Base-by-base conservation (phyloP, 1,140 invertebrate genomes). In the Agrypnia vestita region DNA sequence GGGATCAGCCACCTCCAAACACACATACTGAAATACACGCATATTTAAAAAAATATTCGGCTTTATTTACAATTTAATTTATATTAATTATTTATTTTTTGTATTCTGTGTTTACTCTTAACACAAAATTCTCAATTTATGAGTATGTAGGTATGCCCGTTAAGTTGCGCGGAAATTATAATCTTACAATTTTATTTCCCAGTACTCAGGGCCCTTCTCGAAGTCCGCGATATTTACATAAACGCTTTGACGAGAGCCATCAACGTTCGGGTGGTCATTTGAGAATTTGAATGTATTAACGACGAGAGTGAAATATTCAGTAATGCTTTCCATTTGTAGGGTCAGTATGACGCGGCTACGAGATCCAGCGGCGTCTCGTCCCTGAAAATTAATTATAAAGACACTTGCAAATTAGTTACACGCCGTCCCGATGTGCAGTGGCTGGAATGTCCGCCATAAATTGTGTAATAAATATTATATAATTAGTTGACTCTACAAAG, bases 201-300 rank as follows among this genome's bases (percentile, higher is more conserved):
- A 9, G 15, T 12, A 19, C 17, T 67, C 12, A 17, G 12, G 25
- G 46, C 67, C 12, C 59, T 62, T 62, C 17, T 62, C 59, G 25
- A 71, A 13, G 17, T 71, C 47, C 3, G 10, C 11, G 17, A 19
- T 13, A 71, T 71, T 71, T 71, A 46, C 67, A 71, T 71, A 51
- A 51, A 10, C 67, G 67, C 19, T 71, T 71, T 53, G 46, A 71
- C 21, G 67, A 71, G 47, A 51, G 46, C 67, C 67, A 71, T 71
- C 67, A 71, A 21, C 11, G 43, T 15, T 47, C 46, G 64, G 64
- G 6, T n/a, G 71, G 71, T 74, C 71, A 74, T 74, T 74, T 74
- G 71, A 74, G 71, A 74, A 74, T 74, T 43, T 74, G 71, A 17
- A 74, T 55, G 71, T 56, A 74, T 74, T 74, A 74, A 74, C 43